Evolutionary conservation across 2,888 invertebrate species (phyloP).

Genomic region (Parthenolecanium corni): DNA sequence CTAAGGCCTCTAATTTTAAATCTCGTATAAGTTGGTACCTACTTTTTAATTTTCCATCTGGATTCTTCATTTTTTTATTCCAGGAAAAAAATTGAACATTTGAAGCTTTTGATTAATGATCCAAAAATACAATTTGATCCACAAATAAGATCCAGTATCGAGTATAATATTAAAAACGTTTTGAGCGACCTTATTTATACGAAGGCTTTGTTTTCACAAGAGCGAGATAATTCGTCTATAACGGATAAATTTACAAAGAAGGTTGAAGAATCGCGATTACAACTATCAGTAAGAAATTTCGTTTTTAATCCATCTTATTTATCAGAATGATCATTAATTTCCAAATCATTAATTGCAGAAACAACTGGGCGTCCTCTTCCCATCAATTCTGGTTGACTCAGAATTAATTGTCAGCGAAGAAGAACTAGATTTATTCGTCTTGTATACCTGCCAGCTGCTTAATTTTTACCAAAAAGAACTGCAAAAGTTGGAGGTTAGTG

Average conservation of each 20-base stretch:
- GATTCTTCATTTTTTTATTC: background rate
- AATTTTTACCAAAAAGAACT: constrained; percentile 61
- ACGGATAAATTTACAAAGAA: constrained; percentile 19
- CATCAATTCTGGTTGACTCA: constrained; percentile 2
- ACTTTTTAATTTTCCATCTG: too few relatives aligned
- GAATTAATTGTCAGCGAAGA: constrained; percentile 1
- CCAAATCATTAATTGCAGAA: constrained; percentile 6
- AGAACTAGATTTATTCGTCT: constrained; percentile 14
- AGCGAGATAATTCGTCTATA: constrained; percentile 13
- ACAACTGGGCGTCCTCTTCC: constrained; percentile 16
- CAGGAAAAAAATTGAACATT: constrained; percentile 20
- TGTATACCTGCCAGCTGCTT: constrained; percentile 16
- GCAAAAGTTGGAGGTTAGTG: constrained; percentile 51
- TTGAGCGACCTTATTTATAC: constrained; percentile 18
- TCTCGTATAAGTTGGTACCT: too few relatives aligned
- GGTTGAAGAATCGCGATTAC: constrained; percentile 9
- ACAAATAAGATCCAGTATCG: background rate
- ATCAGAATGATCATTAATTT: background rate
- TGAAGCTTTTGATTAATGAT: constrained; percentile 7
- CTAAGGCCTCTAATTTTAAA: too few relatives aligned
- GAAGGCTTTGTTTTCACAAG: constrained; percentile 17
- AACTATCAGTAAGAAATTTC: constrained; percentile 3
- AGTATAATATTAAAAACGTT: constrained; percentile 9
- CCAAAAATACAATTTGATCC: constrained; percentile 16
- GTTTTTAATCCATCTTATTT: background rate